phyloP scores from a whole-genome alignment of 2,113 vertebrate species.

The Collichthys lucidus region DNA sequence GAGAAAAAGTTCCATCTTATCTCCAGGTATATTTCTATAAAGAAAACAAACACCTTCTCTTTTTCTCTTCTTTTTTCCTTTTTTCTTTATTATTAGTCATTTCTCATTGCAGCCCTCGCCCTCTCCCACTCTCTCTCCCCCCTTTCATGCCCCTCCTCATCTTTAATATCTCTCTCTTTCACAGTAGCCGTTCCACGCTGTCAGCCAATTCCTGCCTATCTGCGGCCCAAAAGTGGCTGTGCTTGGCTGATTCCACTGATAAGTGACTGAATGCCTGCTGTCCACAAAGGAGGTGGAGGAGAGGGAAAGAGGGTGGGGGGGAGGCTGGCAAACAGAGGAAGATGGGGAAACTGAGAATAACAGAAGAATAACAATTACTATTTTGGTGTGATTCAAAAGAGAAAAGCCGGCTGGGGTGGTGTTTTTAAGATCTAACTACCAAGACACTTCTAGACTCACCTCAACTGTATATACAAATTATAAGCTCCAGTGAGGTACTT shows the following conservation, averaged over 20 bases:
- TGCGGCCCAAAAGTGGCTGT: slow-evolving; percentile 72
- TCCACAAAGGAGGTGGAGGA: slow-evolving; percentile 52
- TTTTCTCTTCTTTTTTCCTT: background rate
- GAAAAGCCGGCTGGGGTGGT: slow-evolving; percentile 1
- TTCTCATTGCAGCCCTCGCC: slow-evolving; percentile 19
- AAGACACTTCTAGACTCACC: slow-evolving; percentile 10
- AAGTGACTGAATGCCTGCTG: slow-evolving; percentile 71
- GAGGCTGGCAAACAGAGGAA: background rate
- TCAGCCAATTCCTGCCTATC: slow-evolving; percentile 77
- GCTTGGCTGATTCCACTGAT: slow-evolving; percentile 80
- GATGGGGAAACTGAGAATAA: slow-evolving; percentile 34
- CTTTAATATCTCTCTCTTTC: slow-evolving; percentile 64
- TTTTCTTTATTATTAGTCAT: slow-evolving; percentile 30
- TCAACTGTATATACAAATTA: slow-evolving; percentile 18
- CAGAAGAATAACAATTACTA: slow-evolving; percentile 50
- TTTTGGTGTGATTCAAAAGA: slow-evolving; percentile 3
- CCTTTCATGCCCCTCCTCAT: slow-evolving; percentile 41
- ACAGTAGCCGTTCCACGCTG: slow-evolving; percentile 62
- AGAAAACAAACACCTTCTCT: slow-evolving; percentile 55
- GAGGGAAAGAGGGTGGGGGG: background rate
- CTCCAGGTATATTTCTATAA: slow-evolving; percentile 42
- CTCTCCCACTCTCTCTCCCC: background rate
- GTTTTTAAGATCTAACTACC: slow-evolving; percentile 15
- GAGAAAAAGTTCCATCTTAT: slow-evolving; percentile 62
- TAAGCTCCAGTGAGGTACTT: slow-evolving; percentile 30